A percentile compares a stretch with the other conserved stretches of the same genome.
phyloP scores from a whole-genome alignment of 1,140 invertebrate species.

The Ephestia elutella region DNA sequence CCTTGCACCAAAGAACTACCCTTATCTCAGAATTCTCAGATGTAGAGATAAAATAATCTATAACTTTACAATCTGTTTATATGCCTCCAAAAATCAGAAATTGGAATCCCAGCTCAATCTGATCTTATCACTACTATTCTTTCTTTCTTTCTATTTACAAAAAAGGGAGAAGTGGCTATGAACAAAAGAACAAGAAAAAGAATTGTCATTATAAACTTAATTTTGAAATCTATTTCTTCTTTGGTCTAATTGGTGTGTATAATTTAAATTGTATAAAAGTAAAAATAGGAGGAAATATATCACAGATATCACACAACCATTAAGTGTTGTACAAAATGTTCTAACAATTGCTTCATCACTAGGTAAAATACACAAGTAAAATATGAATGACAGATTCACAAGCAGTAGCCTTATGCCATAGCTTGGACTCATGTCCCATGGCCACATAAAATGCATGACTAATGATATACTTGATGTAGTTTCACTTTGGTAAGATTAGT shows the following conservation, averaged over 20 bases:
- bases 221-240: slow-evolving; percentile 4
- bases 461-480: slow-evolving; percentile 17
- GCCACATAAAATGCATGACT: neutral
- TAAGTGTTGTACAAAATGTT: slow-evolving; percentile 22
- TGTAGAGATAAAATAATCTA: no score
- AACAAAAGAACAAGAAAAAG: neutral
- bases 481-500: slow-evolving; percentile 10
- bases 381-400: neutral
- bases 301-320: slow-evolving; percentile 29
- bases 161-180: no score
- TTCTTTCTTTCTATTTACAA: no score
- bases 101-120: no score
- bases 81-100: no score
- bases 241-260: slow-evolving; percentile 14
- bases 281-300: slow-evolving; percentile 22
- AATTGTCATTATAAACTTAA: neutral
- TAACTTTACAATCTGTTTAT: no score
- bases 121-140: no score
- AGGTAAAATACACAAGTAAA: neutral
- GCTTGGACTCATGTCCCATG: neutral
- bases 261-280: slow-evolving; percentile 11
- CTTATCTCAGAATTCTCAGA: no score
- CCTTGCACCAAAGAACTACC: no score
- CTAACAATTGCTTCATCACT: neutral
- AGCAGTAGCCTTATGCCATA: neutral